A percentile compares a stretch with the other conserved stretches of the same genome.
phyloP scores from a whole-genome alignment of 2,797 vertebrate species.

The Hephaestus fuliginosus region DNA sequence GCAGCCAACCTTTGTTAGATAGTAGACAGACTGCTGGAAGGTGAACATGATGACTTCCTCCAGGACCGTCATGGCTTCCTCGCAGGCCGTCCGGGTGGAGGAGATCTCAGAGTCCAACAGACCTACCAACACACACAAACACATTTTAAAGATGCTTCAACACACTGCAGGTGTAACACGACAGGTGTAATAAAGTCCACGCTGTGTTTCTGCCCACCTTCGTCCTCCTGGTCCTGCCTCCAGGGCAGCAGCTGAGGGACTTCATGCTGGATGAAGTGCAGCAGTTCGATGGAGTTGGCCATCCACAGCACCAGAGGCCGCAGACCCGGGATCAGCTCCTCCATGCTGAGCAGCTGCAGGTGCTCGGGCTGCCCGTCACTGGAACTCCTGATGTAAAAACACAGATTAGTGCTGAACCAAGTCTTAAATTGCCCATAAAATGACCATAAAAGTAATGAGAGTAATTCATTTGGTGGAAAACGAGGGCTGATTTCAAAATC shows the following conservation, averaged over 20 bases:
- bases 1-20: slow-evolving; percentile 87
- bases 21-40: slow-evolving; percentile 90
- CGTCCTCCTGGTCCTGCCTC: slow-evolving; percentile 67
- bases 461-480: neutral
- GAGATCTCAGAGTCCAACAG: slow-evolving; percentile 77
- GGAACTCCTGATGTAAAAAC: slow-evolving; percentile 48
- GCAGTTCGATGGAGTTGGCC: slow-evolving; percentile 88
- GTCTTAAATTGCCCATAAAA: neutral
- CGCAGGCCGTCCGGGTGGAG: slow-evolving; percentile 82
- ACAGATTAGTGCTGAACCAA: neutral
- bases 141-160: neutral
- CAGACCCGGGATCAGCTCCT: slow-evolving; percentile 83
- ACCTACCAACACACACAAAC: slow-evolving; percentile 57
- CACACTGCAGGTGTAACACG: neutral
- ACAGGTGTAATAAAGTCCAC: neutral
- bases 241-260: slow-evolving; percentile 86
- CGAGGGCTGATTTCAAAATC: neutral
- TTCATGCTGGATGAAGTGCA: slow-evolving; percentile 87
- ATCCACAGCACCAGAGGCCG: slow-evolving; percentile 86
- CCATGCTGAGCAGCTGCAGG: slow-evolving; percentile 62
- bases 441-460: neutral
- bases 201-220: slow-evolving; percentile 56
- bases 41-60: slow-evolving; percentile 91
- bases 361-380: slow-evolving; percentile 47
- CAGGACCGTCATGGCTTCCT: slow-evolving; percentile 89